Conservation (phyloP, 2,113 vertebrate species). For the Eclectus roratus region DNA sequence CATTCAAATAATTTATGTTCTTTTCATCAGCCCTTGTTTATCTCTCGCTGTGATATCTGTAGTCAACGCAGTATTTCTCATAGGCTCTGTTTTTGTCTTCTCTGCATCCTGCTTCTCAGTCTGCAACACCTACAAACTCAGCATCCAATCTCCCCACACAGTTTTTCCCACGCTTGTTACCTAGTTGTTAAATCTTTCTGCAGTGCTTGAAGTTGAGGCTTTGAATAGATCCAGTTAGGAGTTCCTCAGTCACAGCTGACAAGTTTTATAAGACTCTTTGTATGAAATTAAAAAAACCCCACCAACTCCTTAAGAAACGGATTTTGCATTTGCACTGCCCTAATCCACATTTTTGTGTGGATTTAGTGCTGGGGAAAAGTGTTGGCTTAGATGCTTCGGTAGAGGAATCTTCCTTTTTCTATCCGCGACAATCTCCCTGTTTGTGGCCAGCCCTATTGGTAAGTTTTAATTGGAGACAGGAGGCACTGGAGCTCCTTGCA, state of each 20-base stretch:
- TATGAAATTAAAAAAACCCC: neutral
- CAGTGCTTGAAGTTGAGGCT: neutral
- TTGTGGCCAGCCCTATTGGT: neutral
- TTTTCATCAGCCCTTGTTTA: neutral
- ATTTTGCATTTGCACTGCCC: neutral
- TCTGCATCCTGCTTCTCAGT: constrained; percentile 37
- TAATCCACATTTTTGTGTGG: neutral
- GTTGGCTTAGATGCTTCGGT: neutral
- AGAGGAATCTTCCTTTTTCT: neutral
- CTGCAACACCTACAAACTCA: constrained; percentile 61
- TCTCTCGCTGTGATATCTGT: neutral
- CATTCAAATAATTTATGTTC: neutral
- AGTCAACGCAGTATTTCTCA: constrained; percentile 10
- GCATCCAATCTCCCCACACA: constrained; percentile 17
- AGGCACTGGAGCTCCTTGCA: neutral
- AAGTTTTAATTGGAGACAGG: neutral
- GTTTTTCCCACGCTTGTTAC: constrained; percentile 8
- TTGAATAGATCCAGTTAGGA: constrained; percentile 43
- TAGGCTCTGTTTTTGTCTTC: constrained; percentile 29
- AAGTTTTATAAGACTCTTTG: constrained; percentile 22
- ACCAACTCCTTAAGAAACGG: neutral
- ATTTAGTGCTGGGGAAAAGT: neutral
- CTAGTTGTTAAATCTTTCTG: constrained; percentile 52
- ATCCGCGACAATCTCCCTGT: neutral
- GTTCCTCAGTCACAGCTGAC: constrained; percentile 32